Evolutionary conservation across 2,797 vertebrate genomes (phyloP).

Genomic region (Heteromormyrus szaboi): DNA sequence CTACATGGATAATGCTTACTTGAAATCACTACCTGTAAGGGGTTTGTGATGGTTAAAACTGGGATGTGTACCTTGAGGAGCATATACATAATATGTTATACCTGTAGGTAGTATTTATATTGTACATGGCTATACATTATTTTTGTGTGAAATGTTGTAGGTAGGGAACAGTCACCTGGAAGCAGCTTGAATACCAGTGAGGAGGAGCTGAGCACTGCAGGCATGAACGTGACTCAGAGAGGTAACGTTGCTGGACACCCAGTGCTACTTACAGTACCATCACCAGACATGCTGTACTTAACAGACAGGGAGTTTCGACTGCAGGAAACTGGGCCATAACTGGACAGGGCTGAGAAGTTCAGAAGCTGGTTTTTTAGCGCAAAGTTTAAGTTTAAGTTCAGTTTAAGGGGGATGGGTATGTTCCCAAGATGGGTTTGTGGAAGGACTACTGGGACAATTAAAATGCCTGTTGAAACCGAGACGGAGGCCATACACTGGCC

Average conservation of each 20-base stretch:
- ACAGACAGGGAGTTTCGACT: constrained; percentile 13
- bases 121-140: not conserved
- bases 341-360: constrained; percentile 11
- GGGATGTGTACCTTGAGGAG: too few relatives aligned
- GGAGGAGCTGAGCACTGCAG: constrained; percentile 67
- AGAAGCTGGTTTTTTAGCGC: not conserved
- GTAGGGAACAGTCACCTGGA: constrained; percentile 63
- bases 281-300: constrained; percentile 29
- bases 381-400: not conserved
- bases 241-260: constrained; percentile 48
- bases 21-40: not conserved
- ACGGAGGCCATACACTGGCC: not conserved
- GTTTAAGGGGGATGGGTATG: not conserved
- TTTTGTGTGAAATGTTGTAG: constrained; percentile 40
- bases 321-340: not conserved
- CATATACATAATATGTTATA: not conserved
- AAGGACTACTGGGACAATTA: not conserved
- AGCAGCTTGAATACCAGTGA: constrained; percentile 69
- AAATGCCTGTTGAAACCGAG: not conserved
- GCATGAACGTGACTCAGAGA: constrained; percentile 52
- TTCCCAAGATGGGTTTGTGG: constrained; percentile 25
- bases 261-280: constrained; percentile 32
- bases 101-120: not conserved
- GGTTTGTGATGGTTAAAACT: not conserved
- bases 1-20: not conserved